Conservation (phyloP, 2,797 vertebrate genomes). For the Myoxocephalus aenaeus region DNA sequence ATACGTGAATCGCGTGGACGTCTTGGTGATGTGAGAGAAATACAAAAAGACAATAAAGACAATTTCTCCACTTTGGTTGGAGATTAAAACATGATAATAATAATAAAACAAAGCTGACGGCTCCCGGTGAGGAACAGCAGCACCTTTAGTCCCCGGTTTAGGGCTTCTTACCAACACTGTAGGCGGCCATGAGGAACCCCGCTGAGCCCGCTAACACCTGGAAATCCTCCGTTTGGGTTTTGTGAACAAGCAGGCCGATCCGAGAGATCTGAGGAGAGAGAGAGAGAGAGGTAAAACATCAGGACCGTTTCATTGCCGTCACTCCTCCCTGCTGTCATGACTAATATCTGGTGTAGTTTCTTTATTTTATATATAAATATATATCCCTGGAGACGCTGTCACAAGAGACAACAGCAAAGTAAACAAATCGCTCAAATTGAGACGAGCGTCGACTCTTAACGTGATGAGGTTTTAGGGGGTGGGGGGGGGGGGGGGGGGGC, state of each 20-base stretch:
- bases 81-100: too few relatives aligned
- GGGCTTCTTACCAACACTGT: conserved; percentile 87
- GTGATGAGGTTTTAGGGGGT: conserved; percentile 21
- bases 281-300: neutral
- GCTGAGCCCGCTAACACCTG: conserved; percentile 94
- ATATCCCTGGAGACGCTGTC: conserved; percentile 51
- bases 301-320: conserved; percentile 21
- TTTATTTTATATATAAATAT: neutral
- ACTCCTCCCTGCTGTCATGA: conserved; percentile 54
- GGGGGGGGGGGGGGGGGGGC: too few relatives aligned
- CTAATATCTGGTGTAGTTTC: conserved; percentile 31
- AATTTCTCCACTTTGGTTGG: too few relatives aligned
- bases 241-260: conserved; percentile 90
- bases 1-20: neutral
- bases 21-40: neutral
- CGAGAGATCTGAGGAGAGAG: conserved; percentile 86
- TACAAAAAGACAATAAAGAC: neutral
- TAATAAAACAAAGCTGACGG: neutral
- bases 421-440: conserved; percentile 70
- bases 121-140: neutral
- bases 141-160: neutral
- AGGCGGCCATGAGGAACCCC: conserved; percentile 91
- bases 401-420: conserved; percentile 39
- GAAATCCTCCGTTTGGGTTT: conserved; percentile 88
- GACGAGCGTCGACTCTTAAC: conserved; percentile 27